Base-by-base conservation (phyloP, 2,888 invertebrate genomes). In the Dusona sp. region DNA sequence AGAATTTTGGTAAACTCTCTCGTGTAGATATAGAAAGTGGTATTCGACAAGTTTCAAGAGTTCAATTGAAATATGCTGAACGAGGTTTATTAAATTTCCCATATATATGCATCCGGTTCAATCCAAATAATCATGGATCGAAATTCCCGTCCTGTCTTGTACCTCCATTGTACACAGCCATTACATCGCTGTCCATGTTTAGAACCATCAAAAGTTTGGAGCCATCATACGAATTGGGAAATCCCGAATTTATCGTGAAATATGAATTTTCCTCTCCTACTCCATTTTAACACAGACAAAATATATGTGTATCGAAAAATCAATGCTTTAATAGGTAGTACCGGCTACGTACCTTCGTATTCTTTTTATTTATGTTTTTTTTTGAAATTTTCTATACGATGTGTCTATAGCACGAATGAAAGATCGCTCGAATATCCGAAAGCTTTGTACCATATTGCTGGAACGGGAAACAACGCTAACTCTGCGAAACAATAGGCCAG, bases 401-500 rank as follows among this genome's bases (percentile, higher is more conserved):
- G 70, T 72, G 45, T 74, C 36, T n/a, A 19, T 54, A 11, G 48
- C 45, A 68, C 25, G 51, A 38, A 61, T 42, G 42, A 64, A 22
- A 45, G 45, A 61, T 29, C 25, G 42, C 51, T 29, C 67, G 48
- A 57, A 36, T 64, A 51, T 64, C 67, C 42, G 61, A 68, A 51
- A 80, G 72, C 73, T 70, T 83, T 72, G 86, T 70, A 64, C 19
- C 78, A 42, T 77, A 79, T 75, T 77, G 79, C 79, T 38, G 38
- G 57, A 65, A 51, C 57, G 33, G 74, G 57, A 70, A 86, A 84
- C 78, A 84, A 81, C 78, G 81, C 73, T 38, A 22, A 68, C 81
- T 65, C 29, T n/a, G 61, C 42, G 61, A 81, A 84, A 86, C 86
- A 86, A 86, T 84, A 64, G 78, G 38, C 78, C 75, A 67, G 54